Evolutionary conservation across 2,113 vertebrate species (phyloP).

Genomic region (Diadophis punctatus): DNA sequence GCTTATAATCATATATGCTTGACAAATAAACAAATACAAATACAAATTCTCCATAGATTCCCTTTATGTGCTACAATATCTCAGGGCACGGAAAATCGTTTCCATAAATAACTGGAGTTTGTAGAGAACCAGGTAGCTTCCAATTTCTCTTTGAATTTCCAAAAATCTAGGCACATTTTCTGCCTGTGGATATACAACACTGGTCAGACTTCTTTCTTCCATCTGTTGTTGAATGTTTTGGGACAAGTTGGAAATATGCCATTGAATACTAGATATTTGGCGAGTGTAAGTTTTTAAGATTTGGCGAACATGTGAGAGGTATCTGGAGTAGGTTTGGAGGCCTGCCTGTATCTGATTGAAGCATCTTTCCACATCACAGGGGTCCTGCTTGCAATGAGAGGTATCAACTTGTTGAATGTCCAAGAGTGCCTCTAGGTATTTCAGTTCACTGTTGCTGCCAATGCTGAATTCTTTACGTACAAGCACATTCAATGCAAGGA

Average conservation of each 20-base stretch:
- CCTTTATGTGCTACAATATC: conserved; percentile 29
- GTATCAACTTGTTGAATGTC: not conserved
- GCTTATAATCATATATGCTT: too few relatives aligned
- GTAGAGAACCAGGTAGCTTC: conserved; percentile 61
- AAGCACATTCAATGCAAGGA: conserved; percentile 58
- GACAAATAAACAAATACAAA: too few relatives aligned
- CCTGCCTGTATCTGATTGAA: conserved; percentile 60
- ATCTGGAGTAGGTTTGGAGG: conserved; percentile 39
- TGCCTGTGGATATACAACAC: conserved; percentile 17
- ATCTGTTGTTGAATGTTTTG: conserved; percentile 72
- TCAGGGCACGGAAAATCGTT: conserved; percentile 41
- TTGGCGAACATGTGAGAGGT: conserved; percentile 48
- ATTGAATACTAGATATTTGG: conserved; percentile 65
- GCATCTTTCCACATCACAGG: conserved; percentile 45
- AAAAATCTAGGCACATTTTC: conserved; percentile 43
- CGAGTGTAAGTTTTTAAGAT: conserved; percentile 40
- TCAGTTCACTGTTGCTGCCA: not conserved
- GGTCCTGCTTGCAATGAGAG: not conserved
- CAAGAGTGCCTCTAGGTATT: not conserved
- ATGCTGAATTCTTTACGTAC: not conserved
- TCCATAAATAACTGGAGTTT: conserved; percentile 69
- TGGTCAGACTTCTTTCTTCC: conserved; percentile 58
- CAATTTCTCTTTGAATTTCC: conserved; percentile 53
- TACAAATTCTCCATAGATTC: not conserved
- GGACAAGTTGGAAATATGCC: conserved; percentile 65